Percentiles rank a stretch among this genome's conserved stretches.
Evolutionary conservation across 30 jellyfish, hydroid and myxozoan genomes (phyloP).

Genomic region (Turritopsis rubra): DNA sequence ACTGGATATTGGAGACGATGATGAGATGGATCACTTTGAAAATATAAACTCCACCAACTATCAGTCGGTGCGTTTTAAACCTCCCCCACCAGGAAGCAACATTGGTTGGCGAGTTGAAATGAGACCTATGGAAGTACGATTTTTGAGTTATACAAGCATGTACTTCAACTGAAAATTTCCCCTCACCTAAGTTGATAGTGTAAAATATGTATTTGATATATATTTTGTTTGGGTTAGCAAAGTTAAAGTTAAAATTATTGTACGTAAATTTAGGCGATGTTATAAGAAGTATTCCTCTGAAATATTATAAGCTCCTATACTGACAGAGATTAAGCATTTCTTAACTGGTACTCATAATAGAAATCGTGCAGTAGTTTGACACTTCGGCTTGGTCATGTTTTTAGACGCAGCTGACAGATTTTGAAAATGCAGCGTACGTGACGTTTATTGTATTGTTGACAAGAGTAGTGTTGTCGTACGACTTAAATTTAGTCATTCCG

Average conservation of each 20-base stretch:
- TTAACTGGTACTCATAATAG: too few species aligned
- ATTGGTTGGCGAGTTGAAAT: conserved; percentile 99
- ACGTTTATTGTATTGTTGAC: conserved; percentile 68
- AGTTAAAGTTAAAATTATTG: too few species aligned
- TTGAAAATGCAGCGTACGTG: conserved; percentile 89
- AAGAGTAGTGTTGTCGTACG: conserved; percentile 56
- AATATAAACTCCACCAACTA: conserved; percentile 95
- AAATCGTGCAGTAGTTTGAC: too few species aligned
- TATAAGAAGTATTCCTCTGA: too few species aligned
- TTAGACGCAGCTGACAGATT: conserved; percentile 83
- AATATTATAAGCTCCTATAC: too few species aligned
- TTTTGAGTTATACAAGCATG: not conserved
- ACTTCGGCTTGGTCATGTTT: too few species aligned
- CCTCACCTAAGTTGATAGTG: not conserved
- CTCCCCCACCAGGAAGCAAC: conserved; percentile 92
- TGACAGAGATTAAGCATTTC: too few species aligned
- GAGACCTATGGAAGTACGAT: conserved; percentile 97
- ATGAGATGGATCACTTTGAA: conserved; percentile 90
- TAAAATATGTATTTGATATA: too few species aligned
- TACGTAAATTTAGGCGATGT: too few species aligned
- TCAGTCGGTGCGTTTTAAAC: conserved; percentile 97
- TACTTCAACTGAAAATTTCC: not conserved
- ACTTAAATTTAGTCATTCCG: conserved; percentile 66
- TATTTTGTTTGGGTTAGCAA: too few species aligned
- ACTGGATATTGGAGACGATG: conserved; percentile 74